Base-by-base conservation (phyloP, 2,797 vertebrate genomes). In the Allobates femoralis region DNA sequence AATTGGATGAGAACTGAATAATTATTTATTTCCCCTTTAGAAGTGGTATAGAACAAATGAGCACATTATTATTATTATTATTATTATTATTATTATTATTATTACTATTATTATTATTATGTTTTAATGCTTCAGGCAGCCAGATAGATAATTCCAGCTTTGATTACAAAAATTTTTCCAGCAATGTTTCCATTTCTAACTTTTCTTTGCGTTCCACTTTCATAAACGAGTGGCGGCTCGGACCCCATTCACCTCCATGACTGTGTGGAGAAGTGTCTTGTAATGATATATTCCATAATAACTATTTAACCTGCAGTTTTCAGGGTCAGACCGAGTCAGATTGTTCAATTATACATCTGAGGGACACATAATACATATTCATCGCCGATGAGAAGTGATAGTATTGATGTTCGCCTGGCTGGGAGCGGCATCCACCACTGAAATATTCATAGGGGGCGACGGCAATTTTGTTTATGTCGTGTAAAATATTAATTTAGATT, bases 331-430 rank as follows among this genome's bases (percentile, higher is more conserved):
- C 53, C 3, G 0, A 86, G 86, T 80, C 77, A 85, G 69, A 81
- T 81, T 81, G 56, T 80, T 88, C 71, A 88, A 88, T 88, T 88
- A 88, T 85, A 85, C 87, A 88, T 88, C 83, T 69, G 71, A 88
- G 79, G 87, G 55, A 77, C 67, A 67, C 73, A 80, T 53, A 81
- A 87, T 77, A 74, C 83, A 81, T 81, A 81, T 88, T 88, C 74
- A 85, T 81, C 51, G 78, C 62, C 58, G 81, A 81, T 81, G 79
- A 85, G 82, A 64, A 66, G 51, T 55, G n/a, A 75, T 76, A 19
- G 73, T 69, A 88, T 81, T 85, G 78, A 88, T 76, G 82, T 84
- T 85, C 50, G 60, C 23, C 77, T 56, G 71, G 74, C 32, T 67
- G 30, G 37, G 53, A 83, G 53, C 64, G 32, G 71, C 55, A 67